Evolutionary conservation across 2,113 vertebrate genomes (phyloP), one percentile per base, ranked within the genome.

Genomic region (Scolopax mira): DNA sequence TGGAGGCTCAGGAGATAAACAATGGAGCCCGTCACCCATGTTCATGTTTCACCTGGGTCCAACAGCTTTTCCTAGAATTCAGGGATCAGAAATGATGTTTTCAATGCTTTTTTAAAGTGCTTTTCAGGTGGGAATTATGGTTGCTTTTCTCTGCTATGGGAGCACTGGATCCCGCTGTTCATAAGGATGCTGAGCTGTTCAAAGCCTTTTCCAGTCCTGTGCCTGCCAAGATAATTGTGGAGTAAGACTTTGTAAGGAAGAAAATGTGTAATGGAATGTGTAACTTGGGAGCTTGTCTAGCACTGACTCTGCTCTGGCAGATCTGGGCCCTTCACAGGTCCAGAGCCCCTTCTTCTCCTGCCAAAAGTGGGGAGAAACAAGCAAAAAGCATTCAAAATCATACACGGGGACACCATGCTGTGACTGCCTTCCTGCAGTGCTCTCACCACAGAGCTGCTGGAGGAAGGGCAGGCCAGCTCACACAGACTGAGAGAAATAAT

Each of bases 371-470:
- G 35, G 22, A 57, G 42, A 18, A 37, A n/a, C 21, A 31, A 24
- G 37, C 5, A 41, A 51, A 54, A 61, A 15, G 9, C 18, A 23
- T 3, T 13, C 6, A 11, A 41, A 46, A 52, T 15, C 52, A 30
- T 30, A 28, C 28, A 54, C 6, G 10, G 52, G 52, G 52, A 54
- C 52, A 18, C 16, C 5, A 28, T 54, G 27, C 52, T 31, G 10
- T 39, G 23, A 18, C n/a, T 0, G 1, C 42, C 30, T 21, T 37
- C 52, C 52, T 15, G 58, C 35, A 27, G 49, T 0, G 4, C 3
- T 0, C 27, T 65, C 7, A 2, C 51, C 24, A 12, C 42, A 0
- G 16, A 49, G 35, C 19, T 80, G 49, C 42, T 1, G 8, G 24
- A 48, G 57, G 49, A 31, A 71, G 65, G 37, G 33, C 37, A 46